These are phyloP conservation scores for Drosophila melanica DNA, from an alignment of 1,140 invertebrate species.

Conservation along the genomic window DNA sequence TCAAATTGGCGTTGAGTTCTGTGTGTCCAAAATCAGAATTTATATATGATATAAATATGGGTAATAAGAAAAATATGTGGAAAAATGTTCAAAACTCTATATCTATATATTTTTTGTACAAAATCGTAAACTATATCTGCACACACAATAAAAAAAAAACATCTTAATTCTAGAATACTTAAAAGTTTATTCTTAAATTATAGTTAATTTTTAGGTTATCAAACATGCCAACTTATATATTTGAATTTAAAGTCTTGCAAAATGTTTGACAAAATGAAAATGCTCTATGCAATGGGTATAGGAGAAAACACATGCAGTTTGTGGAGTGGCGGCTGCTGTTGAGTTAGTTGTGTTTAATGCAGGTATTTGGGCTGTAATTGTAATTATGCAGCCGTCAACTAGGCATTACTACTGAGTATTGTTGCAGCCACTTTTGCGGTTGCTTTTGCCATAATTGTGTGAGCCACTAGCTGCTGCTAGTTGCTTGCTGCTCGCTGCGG, in stretches of 20 bases:
- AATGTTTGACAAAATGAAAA: background rate
- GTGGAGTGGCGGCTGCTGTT: slow-evolving; percentile 26
- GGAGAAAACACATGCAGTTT: slow-evolving; percentile 11
- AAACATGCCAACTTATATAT: background rate
- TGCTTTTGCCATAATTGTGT: slow-evolving; percentile 70
- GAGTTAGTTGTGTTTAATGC: slow-evolving; percentile 50
- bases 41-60: too few relatives aligned
- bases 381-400: slow-evolving; percentile 71
- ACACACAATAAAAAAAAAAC: background rate
- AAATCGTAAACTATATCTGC: too few relatives aligned
- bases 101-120: too few relatives aligned
- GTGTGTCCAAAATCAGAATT: too few relatives aligned
- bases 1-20: too few relatives aligned
- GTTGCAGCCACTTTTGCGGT: slow-evolving; percentile 21
- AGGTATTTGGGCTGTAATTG: slow-evolving; percentile 66
- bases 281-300: background rate
- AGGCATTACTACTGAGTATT: slow-evolving; percentile 36
- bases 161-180: too few relatives aligned
- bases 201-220: too few relatives aligned
- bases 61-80: too few relatives aligned
- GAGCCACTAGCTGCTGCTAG: slow-evolving; percentile 45
- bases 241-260: background rate
- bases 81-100: too few relatives aligned
- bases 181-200: too few relatives aligned
- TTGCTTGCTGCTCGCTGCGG: slow-evolving; percentile 34